Evolutionary conservation across 2,888 invertebrate genomes (phyloP), one percentile per base, ranked within the genome.

Genomic region (Amphiduros pacificus): DNA sequence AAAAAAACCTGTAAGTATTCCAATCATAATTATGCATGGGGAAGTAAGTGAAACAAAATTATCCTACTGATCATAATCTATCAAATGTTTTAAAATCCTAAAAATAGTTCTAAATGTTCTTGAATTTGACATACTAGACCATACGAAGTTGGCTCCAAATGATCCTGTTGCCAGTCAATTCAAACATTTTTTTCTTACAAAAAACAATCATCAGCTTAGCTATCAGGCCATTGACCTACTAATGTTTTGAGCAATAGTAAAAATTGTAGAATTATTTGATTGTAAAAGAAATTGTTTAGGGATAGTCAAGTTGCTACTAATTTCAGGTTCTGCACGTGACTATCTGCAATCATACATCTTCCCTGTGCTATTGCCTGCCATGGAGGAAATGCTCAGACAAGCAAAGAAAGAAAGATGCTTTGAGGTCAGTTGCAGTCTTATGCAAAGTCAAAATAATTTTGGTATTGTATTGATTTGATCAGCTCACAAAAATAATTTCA

Each of bases 361-460:
- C 61, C 82, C 82, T 14, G 68, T 72, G 24, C 70, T 82, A 32
- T 69, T 82, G 29, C 81, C 81, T 56, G 81, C 78, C 20, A 60
- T 82, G 49, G 81, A 80, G 60, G 75, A 74, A 62, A 81, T 82
- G 79, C 67, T 82, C 9, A 68, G 71, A 65, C 68, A 74, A 64
- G 82, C 82, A 27, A 81, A 78, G 63, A 61, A 68, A 58, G 79
- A 81, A 67, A 78, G 77, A 69, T 82, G 82, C 64, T 80, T 82
- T 74, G 79, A 81, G 76, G 81, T 80, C 70, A 61, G 51, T 40
- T 29, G 20, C 14, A 49, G 24, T 9, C 20, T 11, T 22, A 11
- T 49, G 50, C n/a, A 11, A 14, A 11, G 20, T 14, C 14, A 49
- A 14, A 24, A 22, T 49, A 11, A 11, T 9, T 36, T 36, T 36